These are phyloP conservation scores for Thysanoteuthis rhombus DNA, from an alignment of 2,888 invertebrate genomes.

Conservation along the genomic window DNA sequence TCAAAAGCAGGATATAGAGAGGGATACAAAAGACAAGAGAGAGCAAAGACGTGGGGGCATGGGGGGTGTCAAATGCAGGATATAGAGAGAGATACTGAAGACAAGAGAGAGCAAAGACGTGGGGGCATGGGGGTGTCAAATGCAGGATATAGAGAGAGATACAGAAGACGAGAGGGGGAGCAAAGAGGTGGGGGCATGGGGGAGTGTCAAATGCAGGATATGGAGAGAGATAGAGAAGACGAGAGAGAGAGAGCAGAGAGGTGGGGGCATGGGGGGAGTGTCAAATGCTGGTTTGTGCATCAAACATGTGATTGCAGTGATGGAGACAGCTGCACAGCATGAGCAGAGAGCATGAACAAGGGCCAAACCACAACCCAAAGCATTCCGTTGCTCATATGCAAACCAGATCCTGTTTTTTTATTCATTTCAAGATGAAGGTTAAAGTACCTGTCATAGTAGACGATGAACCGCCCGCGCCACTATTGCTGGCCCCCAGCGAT, in stretches of 20 bases:
- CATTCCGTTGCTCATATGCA: conserved; percentile 29
- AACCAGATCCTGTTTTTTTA: too few species aligned
- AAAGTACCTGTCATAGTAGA: conserved; percentile 26
- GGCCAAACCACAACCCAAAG: conserved; percentile 31
- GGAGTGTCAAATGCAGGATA: too few species aligned
- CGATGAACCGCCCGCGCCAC: conserved; percentile 15
- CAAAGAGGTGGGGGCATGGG: too few species aligned
- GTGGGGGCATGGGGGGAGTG: not conserved
- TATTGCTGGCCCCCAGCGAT: conserved; percentile 31
- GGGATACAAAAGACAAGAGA: too few species aligned
- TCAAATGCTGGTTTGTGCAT: conserved; percentile 12
- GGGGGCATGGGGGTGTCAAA: too few species aligned
- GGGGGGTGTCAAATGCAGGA: too few species aligned
- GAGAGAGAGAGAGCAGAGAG: not conserved
- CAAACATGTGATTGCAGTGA: conserved; percentile 23
- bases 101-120: too few species aligned
- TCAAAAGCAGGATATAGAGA: too few species aligned
- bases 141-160: too few species aligned
- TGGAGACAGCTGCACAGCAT: conserved; percentile 21
- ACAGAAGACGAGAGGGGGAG: too few species aligned
- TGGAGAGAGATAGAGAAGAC: not conserved
- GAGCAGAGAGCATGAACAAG: conserved; percentile 15
- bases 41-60: too few species aligned
- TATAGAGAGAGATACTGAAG: too few species aligned
- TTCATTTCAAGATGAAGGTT: conserved; percentile 23